phyloP scores from a whole-genome alignment of 1,140 invertebrate genomes.

The Papilio polytes region DNA sequence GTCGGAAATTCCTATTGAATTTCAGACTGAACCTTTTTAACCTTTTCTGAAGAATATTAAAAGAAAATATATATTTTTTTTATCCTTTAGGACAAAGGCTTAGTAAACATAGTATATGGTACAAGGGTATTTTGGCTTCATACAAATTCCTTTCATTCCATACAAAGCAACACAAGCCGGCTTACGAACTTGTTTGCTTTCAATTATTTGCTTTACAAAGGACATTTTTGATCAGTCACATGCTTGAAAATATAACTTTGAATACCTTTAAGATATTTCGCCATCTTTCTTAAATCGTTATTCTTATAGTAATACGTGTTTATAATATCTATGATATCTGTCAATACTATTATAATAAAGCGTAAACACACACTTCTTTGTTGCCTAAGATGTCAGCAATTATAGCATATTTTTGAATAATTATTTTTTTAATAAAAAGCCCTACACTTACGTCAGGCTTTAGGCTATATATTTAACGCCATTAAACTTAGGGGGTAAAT shows the following conservation, averaged over 20 bases:
- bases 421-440: too few relatives aligned
- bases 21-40: not conserved
- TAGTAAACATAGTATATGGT: not conserved
- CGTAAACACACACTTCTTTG: too few relatives aligned
- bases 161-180: not conserved
- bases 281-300: not conserved
- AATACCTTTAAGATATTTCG: not conserved
- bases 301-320: not conserved
- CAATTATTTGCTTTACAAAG: conserved; percentile 15
- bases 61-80: not conserved
- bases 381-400: too few relatives aligned
- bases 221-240: not conserved
- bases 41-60: not conserved
- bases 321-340: too few relatives aligned
- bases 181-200: not conserved
- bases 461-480: too few relatives aligned
- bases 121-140: not conserved
- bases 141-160: not conserved
- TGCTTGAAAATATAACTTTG: not conserved
- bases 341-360: too few relatives aligned
- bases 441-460: too few relatives aligned
- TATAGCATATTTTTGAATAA: too few relatives aligned
- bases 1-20: not conserved
- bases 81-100: not conserved
- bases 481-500: too few relatives aligned